These are phyloP conservation scores for Galeopsomyia nigrocyanea DNA, from an alignment of 2,888 invertebrate genomes.

Conservation along the genomic window DNA sequence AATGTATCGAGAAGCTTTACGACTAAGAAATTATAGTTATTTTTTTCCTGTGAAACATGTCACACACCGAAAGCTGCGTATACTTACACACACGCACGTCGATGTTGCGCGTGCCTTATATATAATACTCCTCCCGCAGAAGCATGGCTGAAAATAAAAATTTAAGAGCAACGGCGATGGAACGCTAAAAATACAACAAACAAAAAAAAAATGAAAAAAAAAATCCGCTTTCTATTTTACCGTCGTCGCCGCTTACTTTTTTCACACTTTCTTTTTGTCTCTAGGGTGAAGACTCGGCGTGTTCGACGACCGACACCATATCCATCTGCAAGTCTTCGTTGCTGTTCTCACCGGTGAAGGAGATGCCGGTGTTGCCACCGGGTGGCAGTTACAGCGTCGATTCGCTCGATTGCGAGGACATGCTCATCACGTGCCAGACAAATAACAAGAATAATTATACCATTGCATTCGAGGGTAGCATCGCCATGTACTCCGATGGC, in stretches of 20 bases:
- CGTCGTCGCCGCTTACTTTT: background rate
- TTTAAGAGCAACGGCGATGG: background rate
- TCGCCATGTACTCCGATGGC: slow-evolving; percentile 85
- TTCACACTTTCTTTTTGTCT: slow-evolving; percentile 41
- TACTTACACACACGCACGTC: background rate
- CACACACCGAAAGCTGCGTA: background rate
- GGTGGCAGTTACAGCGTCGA: slow-evolving; percentile 88
- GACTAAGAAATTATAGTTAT: no score
- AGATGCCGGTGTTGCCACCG: slow-evolving; percentile 77
- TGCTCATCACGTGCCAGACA: slow-evolving; percentile 90
- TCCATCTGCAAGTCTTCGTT: slow-evolving; percentile 93
- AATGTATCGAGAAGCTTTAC: no score
- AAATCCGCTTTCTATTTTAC: no score
- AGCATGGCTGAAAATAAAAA: slow-evolving; percentile 32
- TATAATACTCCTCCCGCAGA: background rate
- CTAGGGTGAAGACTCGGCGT: slow-evolving; percentile 81
- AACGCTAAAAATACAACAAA: background rate
- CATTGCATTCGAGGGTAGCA: slow-evolving; percentile 92
- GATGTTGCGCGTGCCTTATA: slow-evolving; percentile 7
- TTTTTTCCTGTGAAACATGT: slow-evolving; percentile 4
- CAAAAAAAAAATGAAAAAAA: slow-evolving; percentile 1
- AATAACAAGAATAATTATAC: slow-evolving; percentile 94
- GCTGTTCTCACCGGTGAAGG: slow-evolving; percentile 91
- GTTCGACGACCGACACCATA: slow-evolving; percentile 81
- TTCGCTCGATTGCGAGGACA: slow-evolving; percentile 91